phyloP scores from a whole-genome alignment of 2,113 vertebrate genomes.

The Herpetotheres cachinnans region DNA sequence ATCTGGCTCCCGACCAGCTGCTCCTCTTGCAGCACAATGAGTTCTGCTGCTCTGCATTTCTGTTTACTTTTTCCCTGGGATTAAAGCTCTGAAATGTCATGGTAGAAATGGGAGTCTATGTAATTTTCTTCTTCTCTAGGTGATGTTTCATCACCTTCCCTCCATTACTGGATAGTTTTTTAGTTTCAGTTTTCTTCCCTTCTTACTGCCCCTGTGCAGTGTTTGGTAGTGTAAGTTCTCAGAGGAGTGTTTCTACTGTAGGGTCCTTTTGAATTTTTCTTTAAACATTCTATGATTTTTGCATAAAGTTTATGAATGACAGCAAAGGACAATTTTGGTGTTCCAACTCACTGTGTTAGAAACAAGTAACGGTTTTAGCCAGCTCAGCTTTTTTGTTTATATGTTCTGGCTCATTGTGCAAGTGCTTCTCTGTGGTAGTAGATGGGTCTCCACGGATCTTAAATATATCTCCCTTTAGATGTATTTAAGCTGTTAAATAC shows the following conservation, averaged over 20 bases:
- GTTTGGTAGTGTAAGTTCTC: neutral
- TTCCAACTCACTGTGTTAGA: neutral
- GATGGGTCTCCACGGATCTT: neutral
- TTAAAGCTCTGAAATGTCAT: neutral
- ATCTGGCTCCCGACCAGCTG: neutral
- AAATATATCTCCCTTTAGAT: neutral
- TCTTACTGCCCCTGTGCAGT: neutral
- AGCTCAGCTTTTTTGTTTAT: neutral
- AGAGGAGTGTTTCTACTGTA: neutral
- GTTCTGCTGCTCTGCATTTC: neutral
- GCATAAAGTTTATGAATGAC: neutral
- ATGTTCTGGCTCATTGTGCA: neutral
- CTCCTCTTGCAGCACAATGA: neutral
- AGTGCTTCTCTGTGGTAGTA: neutral
- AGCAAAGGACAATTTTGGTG: neutral
- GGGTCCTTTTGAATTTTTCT: neutral
- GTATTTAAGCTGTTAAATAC: neutral
- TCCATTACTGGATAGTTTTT: neutral
- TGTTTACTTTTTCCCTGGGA: neutral
- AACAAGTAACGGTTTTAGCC: neutral
- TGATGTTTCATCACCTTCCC: neutral
- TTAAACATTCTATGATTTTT: neutral
- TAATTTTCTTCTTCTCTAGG: neutral
- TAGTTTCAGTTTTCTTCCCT: neutral
- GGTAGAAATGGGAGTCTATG: neutral